Conservation (phyloP, 2,113 vertebrate genomes). For the Psophia crepitans region DNA sequence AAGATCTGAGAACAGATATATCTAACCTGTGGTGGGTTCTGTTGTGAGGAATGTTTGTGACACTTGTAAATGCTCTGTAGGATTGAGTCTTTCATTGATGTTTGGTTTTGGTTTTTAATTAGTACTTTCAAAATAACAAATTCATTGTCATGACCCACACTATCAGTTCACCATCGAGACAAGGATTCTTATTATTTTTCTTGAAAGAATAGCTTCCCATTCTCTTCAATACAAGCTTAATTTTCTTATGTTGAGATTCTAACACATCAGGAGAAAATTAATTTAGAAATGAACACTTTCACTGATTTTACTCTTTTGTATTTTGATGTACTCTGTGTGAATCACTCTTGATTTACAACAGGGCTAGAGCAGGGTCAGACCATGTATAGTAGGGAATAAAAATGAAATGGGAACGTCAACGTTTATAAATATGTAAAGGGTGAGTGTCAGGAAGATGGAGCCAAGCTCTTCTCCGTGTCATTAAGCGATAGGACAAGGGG, state of each 20-base stretch:
- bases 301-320: background rate
- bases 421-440: too few species aligned
- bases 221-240: background rate
- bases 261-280: background rate
- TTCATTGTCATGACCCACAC: background rate
- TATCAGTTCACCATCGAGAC: background rate
- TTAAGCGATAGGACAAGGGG: too few species aligned
- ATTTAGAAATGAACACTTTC: background rate
- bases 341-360: background rate
- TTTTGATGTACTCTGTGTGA: background rate
- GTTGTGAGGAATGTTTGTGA: background rate
- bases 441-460: too few species aligned
- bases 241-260: background rate
- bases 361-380: fast-evolving
- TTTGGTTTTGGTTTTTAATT: background rate
- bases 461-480: too few species aligned
- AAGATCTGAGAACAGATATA: background rate
- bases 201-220: background rate
- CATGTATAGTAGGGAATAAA: background rate
- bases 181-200: background rate
- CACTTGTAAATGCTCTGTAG: background rate
- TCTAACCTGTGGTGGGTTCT: background rate
- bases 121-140: background rate
- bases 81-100: background rate
- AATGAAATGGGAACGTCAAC: background rate